These are phyloP conservation scores for Malacoraja senta DNA, from an alignment of 2,797 vertebrate genomes.

Conservation along the genomic window DNA sequence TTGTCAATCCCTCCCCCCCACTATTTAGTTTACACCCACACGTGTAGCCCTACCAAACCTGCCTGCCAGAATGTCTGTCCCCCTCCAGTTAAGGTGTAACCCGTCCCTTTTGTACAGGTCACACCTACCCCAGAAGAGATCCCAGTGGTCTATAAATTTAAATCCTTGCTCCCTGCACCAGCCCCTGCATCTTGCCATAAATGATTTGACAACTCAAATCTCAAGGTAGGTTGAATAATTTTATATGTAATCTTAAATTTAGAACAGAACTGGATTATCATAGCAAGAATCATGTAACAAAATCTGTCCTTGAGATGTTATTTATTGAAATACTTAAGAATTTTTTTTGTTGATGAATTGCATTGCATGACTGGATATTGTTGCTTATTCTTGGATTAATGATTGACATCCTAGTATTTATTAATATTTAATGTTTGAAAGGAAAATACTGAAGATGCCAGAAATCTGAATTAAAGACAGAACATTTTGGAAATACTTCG, in stretches of 20 bases:
- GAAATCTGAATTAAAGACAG: too few species aligned
- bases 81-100: too few species aligned
- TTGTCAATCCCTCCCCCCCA: too few species aligned
- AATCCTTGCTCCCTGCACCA: too few species aligned
- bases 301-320: neutral
- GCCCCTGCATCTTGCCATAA: neutral
- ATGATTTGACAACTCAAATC: neutral
- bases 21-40: too few species aligned
- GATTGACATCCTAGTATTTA: neutral
- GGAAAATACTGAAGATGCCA: too few species aligned
- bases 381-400: neutral
- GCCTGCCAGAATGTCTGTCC: too few species aligned
- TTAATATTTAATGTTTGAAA: neutral
- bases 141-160: too few species aligned
- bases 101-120: too few species aligned
- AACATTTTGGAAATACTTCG: too few species aligned
- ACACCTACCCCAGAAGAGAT: too few species aligned
- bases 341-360: neutral
- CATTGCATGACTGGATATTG: neutral
- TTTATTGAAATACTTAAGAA: neutral
- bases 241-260: neutral
- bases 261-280: constrained; percentile 1
- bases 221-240: neutral
- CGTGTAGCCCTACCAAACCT: too few species aligned
- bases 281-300: neutral